Evolutionary conservation across 2,113 vertebrate genomes (phyloP).

Genomic region (Anguilla rostrata): DNA sequence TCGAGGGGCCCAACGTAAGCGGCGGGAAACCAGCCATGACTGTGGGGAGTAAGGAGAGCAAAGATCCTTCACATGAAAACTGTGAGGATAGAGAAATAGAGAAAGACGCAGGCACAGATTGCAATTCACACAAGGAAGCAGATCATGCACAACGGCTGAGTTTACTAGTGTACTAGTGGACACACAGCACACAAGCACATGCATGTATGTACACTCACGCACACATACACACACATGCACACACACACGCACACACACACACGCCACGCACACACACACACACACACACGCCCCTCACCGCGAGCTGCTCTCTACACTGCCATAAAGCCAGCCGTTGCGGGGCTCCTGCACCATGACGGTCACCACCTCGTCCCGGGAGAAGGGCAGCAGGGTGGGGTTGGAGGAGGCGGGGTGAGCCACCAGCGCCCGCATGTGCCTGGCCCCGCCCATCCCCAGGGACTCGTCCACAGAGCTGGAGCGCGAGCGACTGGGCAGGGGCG

Average conservation of each 20-base stretch:
- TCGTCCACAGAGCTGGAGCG: constrained; percentile 86
- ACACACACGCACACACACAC: constrained; percentile 1
- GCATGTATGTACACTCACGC: neutral
- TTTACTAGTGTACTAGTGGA: neutral
- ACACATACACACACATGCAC: neutral
- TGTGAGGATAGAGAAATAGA: neutral
- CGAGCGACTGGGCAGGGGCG: constrained; percentile 65
- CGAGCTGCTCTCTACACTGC: constrained; percentile 80
- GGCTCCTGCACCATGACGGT: constrained; percentile 81
- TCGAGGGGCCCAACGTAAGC: constrained; percentile 82
- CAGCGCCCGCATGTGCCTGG: constrained; percentile 74
- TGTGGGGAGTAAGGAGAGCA: constrained; percentile 46
- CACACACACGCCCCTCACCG: constrained; percentile 59
- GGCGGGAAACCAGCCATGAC: constrained; percentile 94
- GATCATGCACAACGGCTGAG: neutral
- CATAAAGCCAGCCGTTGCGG: constrained; percentile 93
- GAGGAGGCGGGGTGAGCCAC: constrained; percentile 77
- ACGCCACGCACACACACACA: neutral
- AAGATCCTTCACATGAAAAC: neutral
- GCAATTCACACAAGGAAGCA: neutral
- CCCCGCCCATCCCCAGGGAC: constrained; percentile 58
- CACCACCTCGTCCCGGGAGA: constrained; percentile 76
- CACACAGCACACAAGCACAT: neutral
- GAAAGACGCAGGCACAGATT: neutral
- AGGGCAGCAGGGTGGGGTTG: constrained; percentile 86